These are phyloP conservation scores for Tetraodon nigroviridis DNA, from an alignment of 2,113 vertebrate genomes.

Conservation along the genomic window DNA sequence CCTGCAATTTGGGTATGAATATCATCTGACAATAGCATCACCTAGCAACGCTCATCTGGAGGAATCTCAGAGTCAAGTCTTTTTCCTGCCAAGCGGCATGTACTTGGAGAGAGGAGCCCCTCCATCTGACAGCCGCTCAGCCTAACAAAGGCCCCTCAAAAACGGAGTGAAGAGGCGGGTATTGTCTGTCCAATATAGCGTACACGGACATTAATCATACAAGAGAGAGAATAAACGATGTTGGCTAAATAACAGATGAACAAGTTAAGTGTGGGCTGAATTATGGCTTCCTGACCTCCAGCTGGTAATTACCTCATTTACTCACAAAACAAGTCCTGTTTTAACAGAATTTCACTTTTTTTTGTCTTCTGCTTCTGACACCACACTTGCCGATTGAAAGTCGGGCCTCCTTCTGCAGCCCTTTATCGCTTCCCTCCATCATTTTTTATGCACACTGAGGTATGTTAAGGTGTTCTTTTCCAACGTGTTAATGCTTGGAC, in stretches of 20 bases:
- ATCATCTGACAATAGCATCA: conserved; percentile 69
- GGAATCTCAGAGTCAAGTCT: conserved; percentile 78
- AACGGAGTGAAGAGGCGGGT: conserved; percentile 50
- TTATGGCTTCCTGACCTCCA: conserved; percentile 55
- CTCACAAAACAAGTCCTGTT: conserved; percentile 29
- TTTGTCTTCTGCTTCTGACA: background rate
- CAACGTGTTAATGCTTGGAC: conserved; percentile 46
- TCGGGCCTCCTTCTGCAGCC: conserved; percentile 36
- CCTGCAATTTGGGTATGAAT: conserved; percentile 74
- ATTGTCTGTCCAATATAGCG: conserved; percentile 54
- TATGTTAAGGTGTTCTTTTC: conserved; percentile 55
- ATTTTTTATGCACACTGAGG: conserved; percentile 45
- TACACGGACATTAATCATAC: conserved; percentile 66
- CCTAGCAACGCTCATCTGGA: conserved; percentile 72
- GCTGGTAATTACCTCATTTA: conserved; percentile 12
- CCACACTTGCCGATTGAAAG: background rate
- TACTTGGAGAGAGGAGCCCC: conserved; percentile 64
- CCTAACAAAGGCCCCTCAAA: conserved; percentile 61
- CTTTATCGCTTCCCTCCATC: conserved; percentile 24
- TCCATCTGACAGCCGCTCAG: conserved; percentile 55
- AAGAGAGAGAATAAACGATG: conserved; percentile 53
- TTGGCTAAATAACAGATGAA: conserved; percentile 56
- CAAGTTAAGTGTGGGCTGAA: conserved; percentile 69
- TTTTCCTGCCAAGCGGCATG: conserved; percentile 56
- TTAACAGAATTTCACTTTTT: conserved; percentile 12